These are phyloP conservation scores for Hirtodrosophila cameraria DNA, from an alignment of 2,888 invertebrate genomes.

Conservation along the genomic window DNA sequence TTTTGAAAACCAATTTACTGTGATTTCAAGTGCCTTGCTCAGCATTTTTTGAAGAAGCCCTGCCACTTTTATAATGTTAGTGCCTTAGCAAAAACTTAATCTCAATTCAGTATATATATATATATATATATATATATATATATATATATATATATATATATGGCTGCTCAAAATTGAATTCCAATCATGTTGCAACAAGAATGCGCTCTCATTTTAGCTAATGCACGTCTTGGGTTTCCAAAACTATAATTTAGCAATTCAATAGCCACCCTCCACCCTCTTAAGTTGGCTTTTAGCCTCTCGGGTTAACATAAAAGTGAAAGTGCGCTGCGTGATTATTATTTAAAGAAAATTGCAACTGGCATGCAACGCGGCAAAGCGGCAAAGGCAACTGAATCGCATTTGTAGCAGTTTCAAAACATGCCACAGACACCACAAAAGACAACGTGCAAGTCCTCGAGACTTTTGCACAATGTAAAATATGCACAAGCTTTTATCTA, in stretches of 20 bases:
- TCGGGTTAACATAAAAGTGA: constrained; percentile 68
- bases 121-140: too few species aligned
- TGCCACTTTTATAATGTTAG: too few species aligned
- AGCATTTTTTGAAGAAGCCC: constrained; percentile 27
- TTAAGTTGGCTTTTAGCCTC: neutral
- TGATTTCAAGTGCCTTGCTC: constrained; percentile 55
- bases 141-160: neutral
- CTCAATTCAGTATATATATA: too few species aligned
- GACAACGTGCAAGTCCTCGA: constrained; percentile 28
- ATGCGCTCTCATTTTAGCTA: constrained; percentile 6
- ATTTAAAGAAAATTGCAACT: constrained; percentile 67
- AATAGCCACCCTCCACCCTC: constrained; percentile 8
- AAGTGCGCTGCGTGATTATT: constrained; percentile 68
- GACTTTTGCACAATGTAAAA: constrained; percentile 41
- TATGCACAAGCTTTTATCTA: constrained; percentile 29
- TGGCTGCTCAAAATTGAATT: neutral
- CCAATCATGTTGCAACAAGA: neutral
- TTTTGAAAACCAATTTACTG: constrained; percentile 37
- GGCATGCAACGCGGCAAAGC: constrained; percentile 59
- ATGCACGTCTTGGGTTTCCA: constrained; percentile 6
- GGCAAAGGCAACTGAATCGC: neutral
- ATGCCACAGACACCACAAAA: constrained; percentile 54
- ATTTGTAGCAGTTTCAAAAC: neutral
- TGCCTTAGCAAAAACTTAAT: too few species aligned
- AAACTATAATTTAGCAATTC: constrained; percentile 40